phyloP scores from a whole-genome alignment of 2,113 vertebrate species.

The Lota lota region DNA sequence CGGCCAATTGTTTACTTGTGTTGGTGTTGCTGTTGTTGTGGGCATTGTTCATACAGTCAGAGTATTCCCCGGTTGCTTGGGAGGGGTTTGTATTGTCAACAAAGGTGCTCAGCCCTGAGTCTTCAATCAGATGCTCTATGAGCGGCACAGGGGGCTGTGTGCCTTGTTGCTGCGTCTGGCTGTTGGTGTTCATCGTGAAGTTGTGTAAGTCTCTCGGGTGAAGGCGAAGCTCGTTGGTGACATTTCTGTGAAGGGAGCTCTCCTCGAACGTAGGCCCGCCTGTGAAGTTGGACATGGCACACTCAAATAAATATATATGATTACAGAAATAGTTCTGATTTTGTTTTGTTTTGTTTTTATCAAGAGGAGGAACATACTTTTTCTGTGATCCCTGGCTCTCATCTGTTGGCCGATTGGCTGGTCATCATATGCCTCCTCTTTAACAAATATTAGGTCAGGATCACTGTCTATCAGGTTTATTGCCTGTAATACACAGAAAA shows the following conservation, averaged over 20 bases:
- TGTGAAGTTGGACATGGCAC: conserved; percentile 28
- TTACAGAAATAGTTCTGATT: not conserved
- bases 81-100: conserved; percentile 44
- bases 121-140: conserved; percentile 63
- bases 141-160: conserved; percentile 35
- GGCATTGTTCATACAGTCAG: conserved; percentile 29
- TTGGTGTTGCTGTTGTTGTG: conserved; percentile 14
- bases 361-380: conserved; percentile 37
- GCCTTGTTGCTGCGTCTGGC: conserved; percentile 45
- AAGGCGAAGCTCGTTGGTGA: conserved; percentile 51
- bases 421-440: conserved; percentile 73
- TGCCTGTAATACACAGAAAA: conserved; percentile 32
- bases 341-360: not conserved
- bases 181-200: conserved; percentile 45
- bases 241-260: conserved; percentile 45
- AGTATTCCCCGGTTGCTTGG: conserved; percentile 27
- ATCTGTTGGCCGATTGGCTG: conserved; percentile 59
- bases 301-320: not conserved
- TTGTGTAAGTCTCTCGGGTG: conserved; percentile 46
- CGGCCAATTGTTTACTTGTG: conserved; percentile 34
- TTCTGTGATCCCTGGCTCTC: conserved; percentile 44
- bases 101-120: conserved; percentile 48
- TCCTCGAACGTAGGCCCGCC: conserved; percentile 53
- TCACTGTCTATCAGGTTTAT: conserved; percentile 63
- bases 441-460: conserved; percentile 70